These are phyloP conservation scores for Meteorus colon DNA, from an alignment of 2,888 invertebrate species.

Conservation along the genomic window DNA sequence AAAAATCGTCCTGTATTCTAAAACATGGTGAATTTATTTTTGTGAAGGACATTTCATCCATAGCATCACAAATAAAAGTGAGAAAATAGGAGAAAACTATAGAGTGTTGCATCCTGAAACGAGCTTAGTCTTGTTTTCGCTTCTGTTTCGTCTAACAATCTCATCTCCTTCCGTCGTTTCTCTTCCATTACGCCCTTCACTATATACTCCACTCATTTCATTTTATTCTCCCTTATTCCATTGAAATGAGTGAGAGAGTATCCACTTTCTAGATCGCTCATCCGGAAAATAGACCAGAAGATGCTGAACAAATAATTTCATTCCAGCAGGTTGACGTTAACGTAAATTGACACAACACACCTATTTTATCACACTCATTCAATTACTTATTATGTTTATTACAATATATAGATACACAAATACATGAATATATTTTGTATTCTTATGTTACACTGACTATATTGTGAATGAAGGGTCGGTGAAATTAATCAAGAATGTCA, in stretches of 20 bases:
- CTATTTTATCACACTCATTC: constrained; percentile 22
- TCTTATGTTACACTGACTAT: neutral
- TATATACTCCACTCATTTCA: constrained; percentile 3
- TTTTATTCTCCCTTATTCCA: constrained; percentile 2
- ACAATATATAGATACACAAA: neutral
- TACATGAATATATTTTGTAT: neutral
- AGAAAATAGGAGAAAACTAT: constrained; percentile 25
- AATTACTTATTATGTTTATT: constrained; percentile 11
- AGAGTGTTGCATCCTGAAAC: constrained; percentile 8
- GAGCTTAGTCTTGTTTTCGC: constrained; percentile 37
- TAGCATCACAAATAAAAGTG: constrained; percentile 18
- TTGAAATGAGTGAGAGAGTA: constrained; percentile 21
- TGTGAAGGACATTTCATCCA: constrained; percentile 9
- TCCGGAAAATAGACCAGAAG: constrained; percentile 36
- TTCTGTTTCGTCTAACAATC: constrained; percentile 35
- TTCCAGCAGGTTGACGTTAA: constrained; percentile 15
- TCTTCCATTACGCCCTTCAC: neutral
- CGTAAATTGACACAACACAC: constrained; percentile 34
- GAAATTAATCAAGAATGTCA: constrained; percentile 24
- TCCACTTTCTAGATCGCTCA: constrained; percentile 33
- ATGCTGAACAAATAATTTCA: constrained; percentile 43
- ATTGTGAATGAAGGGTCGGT: neutral
- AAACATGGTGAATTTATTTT: constrained; percentile 24
- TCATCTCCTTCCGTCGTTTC: constrained; percentile 11
- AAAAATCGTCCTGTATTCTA: constrained; percentile 36